Base-by-base conservation (phyloP, 2,888 invertebrate species). In the Phyllotreta cruciferae region DNA sequence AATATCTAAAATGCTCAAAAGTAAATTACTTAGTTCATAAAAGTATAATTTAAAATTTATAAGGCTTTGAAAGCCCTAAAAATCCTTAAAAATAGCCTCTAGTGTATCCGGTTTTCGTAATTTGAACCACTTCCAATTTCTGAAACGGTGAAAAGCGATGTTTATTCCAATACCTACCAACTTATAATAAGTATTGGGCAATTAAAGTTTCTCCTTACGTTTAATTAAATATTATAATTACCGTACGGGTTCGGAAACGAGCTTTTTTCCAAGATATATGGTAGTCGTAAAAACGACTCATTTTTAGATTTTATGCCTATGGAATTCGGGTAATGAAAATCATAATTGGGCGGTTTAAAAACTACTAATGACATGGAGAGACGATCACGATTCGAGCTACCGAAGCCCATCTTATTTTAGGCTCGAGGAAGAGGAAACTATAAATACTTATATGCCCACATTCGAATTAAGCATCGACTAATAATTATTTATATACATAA, bases 211-310 rank as follows among this genome's bases (percentile, higher is more conserved):
- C 64, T 58, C 38, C 60, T 64, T 66, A 64, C 66, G 47, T 63
- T 60, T 64, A 63, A 68, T 68, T 66, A 66, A 64, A 68, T 63
- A 66, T 58, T 65, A 58, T 62, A 65, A 65, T 58, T 65, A 58
- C 37, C 60, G 42, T 60, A 60, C 56, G 60, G 36, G 50, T 50
- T 63, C 52, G 49, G 60, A 60, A 63, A 60, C 54, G 44, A 44
- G 38, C 11, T 56, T 45, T 56, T 55, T 55, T 55, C 49, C 34
- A 60, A 60, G 56, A 63, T 60, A 63, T 56, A 63, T 55, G 50
- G 24, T 42, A 41, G 56, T 56, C 49, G 35, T 63, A 63, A 55
- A 63, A 55, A 60, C 41, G 56, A 49, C 54, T 56, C 50, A 55
- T 55, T 56, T 49, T 36, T 38, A 49, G 49, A 54, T 58, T 55